Evolutionary conservation across 2,113 vertebrate species (phyloP).

Genomic region (Stigmatopora nigra): DNA sequence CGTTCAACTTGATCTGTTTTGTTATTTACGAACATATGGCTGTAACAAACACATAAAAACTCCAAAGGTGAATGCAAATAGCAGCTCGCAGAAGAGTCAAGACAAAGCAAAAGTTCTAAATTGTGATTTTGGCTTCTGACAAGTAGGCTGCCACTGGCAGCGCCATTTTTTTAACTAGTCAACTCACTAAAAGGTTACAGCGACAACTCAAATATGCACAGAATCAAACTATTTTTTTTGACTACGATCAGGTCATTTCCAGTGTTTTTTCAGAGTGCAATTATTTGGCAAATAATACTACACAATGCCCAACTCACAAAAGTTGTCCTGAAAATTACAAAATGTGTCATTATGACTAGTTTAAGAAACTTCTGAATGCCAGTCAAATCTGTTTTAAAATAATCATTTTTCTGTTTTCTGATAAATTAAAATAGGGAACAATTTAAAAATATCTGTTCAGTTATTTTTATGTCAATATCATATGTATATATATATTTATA

Average conservation of each 20-base stretch:
- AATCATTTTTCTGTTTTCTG: background rate
- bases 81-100: conserved; percentile 72
- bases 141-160: conserved; percentile 58
- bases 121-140: conserved; percentile 28
- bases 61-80: conserved; percentile 71
- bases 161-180: background rate
- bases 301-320: background rate
- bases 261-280: conserved; percentile 36
- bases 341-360: background rate
- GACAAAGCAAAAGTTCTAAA: conserved; percentile 41
- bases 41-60: conserved; percentile 66
- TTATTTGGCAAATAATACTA: background rate
- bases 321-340: background rate
- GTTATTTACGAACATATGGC: conserved; percentile 76
- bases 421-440: background rate
- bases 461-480: too few species aligned
- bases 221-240: conserved; percentile 12
- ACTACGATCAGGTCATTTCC: conserved; percentile 25
- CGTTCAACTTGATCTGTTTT: conserved; percentile 75
- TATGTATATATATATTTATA: too few species aligned
- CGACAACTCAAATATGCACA: conserved; percentile 50
- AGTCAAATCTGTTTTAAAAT: too few species aligned
- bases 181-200: conserved; percentile 6
- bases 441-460: too few species aligned
- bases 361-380: background rate